Percentiles rank a stretch among this genome's conserved stretches.
These are phyloP conservation scores for Leptopilina syphax DNA, from an alignment of 2,888 invertebrate species.

Conservation along the genomic window DNA sequence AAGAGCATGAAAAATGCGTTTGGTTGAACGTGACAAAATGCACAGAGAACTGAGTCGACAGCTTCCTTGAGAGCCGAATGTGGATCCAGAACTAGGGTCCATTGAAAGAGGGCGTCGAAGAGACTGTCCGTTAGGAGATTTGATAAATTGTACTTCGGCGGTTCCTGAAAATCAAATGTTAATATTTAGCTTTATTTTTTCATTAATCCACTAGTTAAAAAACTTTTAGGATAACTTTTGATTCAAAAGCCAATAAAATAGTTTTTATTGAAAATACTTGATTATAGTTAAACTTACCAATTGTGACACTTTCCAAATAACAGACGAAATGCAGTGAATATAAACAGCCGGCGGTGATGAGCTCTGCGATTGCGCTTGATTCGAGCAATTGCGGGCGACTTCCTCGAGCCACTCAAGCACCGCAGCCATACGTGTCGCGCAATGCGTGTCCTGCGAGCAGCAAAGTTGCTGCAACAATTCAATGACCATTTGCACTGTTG, in stretches of 20 bases:
- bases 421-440: conserved; percentile 82
- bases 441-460: conserved; percentile 79
- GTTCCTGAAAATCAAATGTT: background rate
- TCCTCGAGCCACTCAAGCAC: conserved; percentile 86
- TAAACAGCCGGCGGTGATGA: conserved; percentile 78
- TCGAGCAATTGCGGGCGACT: conserved; percentile 74
- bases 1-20: conserved; percentile 86
- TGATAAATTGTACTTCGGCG: conserved; percentile 82
- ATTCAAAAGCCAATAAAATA: too few species aligned
- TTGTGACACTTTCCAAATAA: conserved; percentile 86
- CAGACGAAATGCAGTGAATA: conserved; percentile 88
- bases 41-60: conserved; percentile 91
- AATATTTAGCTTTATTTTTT: too few species aligned
- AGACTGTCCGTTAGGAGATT: conserved; percentile 85
- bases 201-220: too few species aligned
- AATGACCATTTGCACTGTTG: conserved; percentile 82
- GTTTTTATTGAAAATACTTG: too few species aligned
- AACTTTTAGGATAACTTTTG: too few species aligned
- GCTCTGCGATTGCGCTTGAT: conserved; percentile 48
- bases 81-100: conserved; percentile 85
- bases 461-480: conserved; percentile 90
- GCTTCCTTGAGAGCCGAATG: conserved; percentile 88
- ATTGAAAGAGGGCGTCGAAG: conserved; percentile 86
- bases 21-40: conserved; percentile 90
- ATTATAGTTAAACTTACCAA: conserved; percentile 69